A percentile compares a stretch with the other conserved stretches of the same genome.
Evolutionary conservation across 2,888 invertebrate genomes (phyloP).

Genomic region (Leucoma salicis): DNA sequence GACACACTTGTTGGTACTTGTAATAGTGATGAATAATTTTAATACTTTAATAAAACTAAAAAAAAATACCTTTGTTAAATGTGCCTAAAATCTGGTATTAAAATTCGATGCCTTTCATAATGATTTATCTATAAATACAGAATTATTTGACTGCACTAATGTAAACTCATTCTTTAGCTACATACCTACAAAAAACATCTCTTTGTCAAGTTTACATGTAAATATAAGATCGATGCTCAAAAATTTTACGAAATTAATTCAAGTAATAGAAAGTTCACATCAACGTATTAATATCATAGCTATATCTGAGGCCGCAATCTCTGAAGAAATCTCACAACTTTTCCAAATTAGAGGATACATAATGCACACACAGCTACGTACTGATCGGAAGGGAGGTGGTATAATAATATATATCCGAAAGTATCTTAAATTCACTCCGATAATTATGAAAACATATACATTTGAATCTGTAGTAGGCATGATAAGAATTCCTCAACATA

Average conservation of each 20-base stretch:
- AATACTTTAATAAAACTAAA: background rate
- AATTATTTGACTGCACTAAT: no score
- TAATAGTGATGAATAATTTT: no score
- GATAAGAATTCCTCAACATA: constrained; percentile 1
- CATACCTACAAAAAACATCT: no score
- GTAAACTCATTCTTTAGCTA: no score
- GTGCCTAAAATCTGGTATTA: background rate
- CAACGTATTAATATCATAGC: background rate
- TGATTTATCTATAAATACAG: no score
- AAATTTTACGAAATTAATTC: no score
- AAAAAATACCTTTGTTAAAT: background rate
- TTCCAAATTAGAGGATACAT: constrained; percentile 27
- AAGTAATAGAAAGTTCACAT: no score
- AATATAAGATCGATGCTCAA: no score
- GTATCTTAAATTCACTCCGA: constrained; percentile 3
- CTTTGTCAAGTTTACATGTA: no score
- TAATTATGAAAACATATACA: background rate
- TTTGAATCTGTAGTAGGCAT: constrained; percentile 3
- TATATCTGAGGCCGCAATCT: background rate
- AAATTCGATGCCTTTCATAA: no score
- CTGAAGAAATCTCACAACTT: constrained; percentile 1
- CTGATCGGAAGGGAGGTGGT: constrained; percentile 25
- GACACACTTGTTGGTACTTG: background rate
- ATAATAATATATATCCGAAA: no score
- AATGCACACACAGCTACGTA: constrained; percentile 24